Percentiles rank a stretch among this genome's conserved stretches.
phyloP scores from a whole-genome alignment of 2,797 vertebrate species.

The Momotus momota region DNA sequence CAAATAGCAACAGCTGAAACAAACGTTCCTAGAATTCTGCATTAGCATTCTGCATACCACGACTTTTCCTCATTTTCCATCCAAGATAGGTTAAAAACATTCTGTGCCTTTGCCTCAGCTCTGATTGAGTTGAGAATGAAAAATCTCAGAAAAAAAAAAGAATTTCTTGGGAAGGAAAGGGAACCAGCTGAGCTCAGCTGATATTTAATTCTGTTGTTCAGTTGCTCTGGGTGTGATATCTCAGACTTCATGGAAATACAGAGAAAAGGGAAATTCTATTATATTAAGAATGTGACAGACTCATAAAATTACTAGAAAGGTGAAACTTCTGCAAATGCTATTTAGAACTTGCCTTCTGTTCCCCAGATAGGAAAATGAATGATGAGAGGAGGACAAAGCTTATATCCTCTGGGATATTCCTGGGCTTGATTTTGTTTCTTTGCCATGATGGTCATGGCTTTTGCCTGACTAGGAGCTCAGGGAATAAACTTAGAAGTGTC shows the following conservation, averaged over 20 bases:
- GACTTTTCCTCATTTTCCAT: background rate
- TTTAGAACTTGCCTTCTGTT: background rate
- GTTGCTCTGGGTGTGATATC: background rate
- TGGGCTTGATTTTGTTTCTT: background rate
- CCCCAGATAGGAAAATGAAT: background rate
- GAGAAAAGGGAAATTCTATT: background rate
- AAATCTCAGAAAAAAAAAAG: background rate
- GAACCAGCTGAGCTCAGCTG: background rate
- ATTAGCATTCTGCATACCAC: rapidly evolving
- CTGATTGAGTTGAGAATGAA: background rate
- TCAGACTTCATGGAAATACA: background rate
- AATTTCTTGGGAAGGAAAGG: background rate
- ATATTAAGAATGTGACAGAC: background rate
- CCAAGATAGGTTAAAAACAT: background rate
- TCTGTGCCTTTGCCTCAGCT: background rate
- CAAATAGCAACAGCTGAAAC: background rate
- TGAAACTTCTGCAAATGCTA: background rate
- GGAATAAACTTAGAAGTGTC: background rate
- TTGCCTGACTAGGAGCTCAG: background rate
- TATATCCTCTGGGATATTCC: background rate
- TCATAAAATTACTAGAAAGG: background rate
- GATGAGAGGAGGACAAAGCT: background rate
- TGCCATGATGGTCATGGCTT: background rate
- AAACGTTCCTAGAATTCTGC: background rate
- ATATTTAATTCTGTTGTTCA: background rate